Percentiles rank a stretch among this genome's conserved stretches.
Conservation (phyloP, 1,140 invertebrate species). For the Battus philenor region DNA sequence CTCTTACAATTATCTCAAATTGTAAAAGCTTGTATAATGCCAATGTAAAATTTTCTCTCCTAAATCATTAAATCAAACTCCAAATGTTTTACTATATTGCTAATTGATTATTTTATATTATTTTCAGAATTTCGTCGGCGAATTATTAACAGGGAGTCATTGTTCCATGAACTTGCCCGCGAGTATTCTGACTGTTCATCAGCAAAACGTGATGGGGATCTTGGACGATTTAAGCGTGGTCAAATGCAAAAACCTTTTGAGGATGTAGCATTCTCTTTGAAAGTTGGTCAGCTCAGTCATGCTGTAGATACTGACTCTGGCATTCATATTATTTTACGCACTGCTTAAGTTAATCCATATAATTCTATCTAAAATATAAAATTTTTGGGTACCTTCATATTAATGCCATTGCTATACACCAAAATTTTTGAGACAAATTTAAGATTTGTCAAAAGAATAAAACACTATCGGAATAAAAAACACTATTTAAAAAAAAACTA, state of each 20-base stretch:
- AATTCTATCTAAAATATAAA: too few species aligned
- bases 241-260: conserved; percentile 98
- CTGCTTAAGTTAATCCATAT: too few species aligned
- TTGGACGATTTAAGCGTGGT: conserved; percentile 92
- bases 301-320: conserved; percentile 95
- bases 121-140: conserved; percentile 83
- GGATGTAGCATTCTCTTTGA: conserved; percentile 92
- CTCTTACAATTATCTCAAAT: too few species aligned
- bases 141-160: conserved; percentile 85
- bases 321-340: conserved; percentile 94
- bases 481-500: too few species aligned
- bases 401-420: too few species aligned
- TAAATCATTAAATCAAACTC: too few species aligned
- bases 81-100: not conserved
- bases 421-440: too few species aligned
- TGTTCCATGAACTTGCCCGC: conserved; percentile 90
- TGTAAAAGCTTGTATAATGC: too few species aligned
- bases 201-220: conserved; percentile 92
- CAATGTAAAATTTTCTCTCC: too few species aligned
- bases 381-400: too few species aligned
- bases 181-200: conserved; percentile 97
- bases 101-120: conserved; percentile 11
- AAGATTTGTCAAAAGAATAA: too few species aligned
- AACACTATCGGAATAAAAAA: too few species aligned
- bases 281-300: conserved; percentile 93